Base-by-base conservation (phyloP, 2,113 vertebrate species). In the Porphyrio hochstetteri region DNA sequence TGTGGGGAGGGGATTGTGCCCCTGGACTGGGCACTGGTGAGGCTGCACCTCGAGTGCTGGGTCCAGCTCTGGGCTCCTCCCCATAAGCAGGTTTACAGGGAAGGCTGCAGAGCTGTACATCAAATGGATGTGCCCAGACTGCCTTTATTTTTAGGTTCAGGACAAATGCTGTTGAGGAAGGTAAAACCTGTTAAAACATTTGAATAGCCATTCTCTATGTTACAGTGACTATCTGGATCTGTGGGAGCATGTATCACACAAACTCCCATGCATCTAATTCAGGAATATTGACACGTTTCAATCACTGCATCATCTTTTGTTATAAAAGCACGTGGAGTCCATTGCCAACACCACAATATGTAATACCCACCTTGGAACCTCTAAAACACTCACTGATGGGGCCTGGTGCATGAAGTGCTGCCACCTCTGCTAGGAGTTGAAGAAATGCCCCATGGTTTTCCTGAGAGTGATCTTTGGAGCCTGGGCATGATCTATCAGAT, bases 81-180 rank as follows among this genome's bases (percentile, higher is more conserved):
- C 15, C 42, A 42, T 42, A 42, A 59, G 50, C 64, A 27, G 28
- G 40, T 81, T n/a, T 28, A 38, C 1, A 0, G 29, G 46, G 64
- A 55, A n/a, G 10, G 5, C 63, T 65, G 31, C 85, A 80, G 69
- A 59, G 52, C 50, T n/a, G 35, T 40, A 6, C 2, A 40, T 61
- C 67, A 79, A 35, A 10, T 1, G 0, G 3, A 10, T 59, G 14
- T 3, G 11, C 27, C 3, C 35, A 38, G 35, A 7, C 3, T 36
- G n/a, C 21, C 27, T 40, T 44, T 48, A 23, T 27, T 69, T 80
- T 65, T 42, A 53, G 38, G 36, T 76, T 70, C 27, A 38, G 50
- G 55, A 50, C 31, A 65, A 76, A 76, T 27, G 44, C 9, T 24
- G 11, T 9, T 21, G n/a, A 36, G 29, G 44, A 69, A 72, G 42